Conservation (phyloP, 2,888 invertebrate species). For the Callyntrura guangdongensis region DNA sequence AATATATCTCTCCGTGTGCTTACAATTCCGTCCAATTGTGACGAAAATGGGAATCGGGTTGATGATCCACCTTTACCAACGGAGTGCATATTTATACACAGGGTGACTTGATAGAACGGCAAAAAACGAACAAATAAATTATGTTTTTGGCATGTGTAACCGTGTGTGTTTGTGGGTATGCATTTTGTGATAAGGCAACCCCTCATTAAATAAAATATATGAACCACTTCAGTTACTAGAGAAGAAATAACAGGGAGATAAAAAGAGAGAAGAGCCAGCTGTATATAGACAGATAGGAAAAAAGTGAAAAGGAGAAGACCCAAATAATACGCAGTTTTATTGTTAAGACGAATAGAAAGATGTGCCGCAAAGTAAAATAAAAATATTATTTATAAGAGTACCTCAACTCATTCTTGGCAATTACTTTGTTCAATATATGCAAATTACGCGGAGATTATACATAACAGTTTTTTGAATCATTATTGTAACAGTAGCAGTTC, state of each 20-base stretch:
- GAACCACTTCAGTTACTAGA: slow-evolving; percentile 42
- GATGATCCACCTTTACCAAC: background rate
- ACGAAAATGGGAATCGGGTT: slow-evolving; percentile 1
- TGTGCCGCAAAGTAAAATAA: slow-evolving; percentile 16
- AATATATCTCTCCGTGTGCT: slow-evolving; percentile 62
- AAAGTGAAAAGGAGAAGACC: slow-evolving; percentile 14
- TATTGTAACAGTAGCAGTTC: slow-evolving; percentile 40
- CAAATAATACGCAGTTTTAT: slow-evolving; percentile 12
- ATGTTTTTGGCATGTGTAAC: slow-evolving; percentile 52
- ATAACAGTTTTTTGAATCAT: slow-evolving; percentile 2
- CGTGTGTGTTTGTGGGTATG: slow-evolving; percentile 14
- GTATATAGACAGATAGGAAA: background rate
- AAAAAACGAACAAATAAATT: slow-evolving; percentile 46
- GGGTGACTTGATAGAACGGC: slow-evolving; percentile 14
- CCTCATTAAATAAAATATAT: slow-evolving; percentile 68
- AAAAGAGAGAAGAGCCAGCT: slow-evolving; percentile 7
- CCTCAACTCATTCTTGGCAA: background rate
- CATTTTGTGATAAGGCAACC: slow-evolving; percentile 53
- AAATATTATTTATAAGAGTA: slow-evolving; percentile 47
- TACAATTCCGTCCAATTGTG: slow-evolving; percentile 64
- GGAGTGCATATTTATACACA: too few relatives aligned
- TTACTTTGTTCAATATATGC: slow-evolving; percentile 12
- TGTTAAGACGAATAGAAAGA: slow-evolving; percentile 43
- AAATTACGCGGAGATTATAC: slow-evolving; percentile 4
- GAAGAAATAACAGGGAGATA: background rate